Percentiles rank a stretch among this genome's conserved stretches.
Conservation (phyloP, 2,113 vertebrate genomes). For the Camelus bactrianus region DNA sequence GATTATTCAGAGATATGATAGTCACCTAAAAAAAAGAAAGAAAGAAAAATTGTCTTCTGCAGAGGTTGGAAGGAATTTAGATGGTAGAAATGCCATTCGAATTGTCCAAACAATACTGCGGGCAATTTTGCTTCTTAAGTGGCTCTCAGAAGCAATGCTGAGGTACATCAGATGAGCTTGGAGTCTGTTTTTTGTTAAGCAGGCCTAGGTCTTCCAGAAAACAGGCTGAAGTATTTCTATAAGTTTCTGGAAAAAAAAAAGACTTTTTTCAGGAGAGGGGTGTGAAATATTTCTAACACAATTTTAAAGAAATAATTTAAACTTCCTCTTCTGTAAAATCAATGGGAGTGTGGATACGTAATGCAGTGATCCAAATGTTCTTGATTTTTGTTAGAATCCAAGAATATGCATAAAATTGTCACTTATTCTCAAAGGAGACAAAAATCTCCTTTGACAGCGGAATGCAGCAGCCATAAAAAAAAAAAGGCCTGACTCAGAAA, state of each 20-base stretch:
- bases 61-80: not conserved
- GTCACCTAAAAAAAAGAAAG: not conserved
- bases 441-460: conserved; percentile 70
- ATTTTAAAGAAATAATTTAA: conserved; percentile 55
- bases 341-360: not conserved
- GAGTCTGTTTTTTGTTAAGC: conserved; percentile 45
- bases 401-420: conserved; percentile 51
- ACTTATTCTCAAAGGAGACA: conserved; percentile 55
- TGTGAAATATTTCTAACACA: conserved; percentile 38
- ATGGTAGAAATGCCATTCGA: conserved; percentile 21
- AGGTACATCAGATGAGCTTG: conserved; percentile 33
- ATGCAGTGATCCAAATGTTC: not conserved
- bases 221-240: conserved; percentile 51
- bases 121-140: conserved; percentile 17
- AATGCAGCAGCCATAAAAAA: conserved; percentile 69
- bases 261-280: not conserved
- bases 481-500: conserved; percentile 75
- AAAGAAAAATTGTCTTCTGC: not conserved
- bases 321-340: conserved; percentile 47
- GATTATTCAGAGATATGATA: conserved; percentile 39
- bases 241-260: conserved; percentile 32
- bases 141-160: conserved; percentile 4
- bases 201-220: conserved; percentile 38
- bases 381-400: conserved; percentile 15
- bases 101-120: not conserved